Evolutionary conservation across 2,797 vertebrate species (phyloP).

Genomic region (Eupleurogrammus muticus): DNA sequence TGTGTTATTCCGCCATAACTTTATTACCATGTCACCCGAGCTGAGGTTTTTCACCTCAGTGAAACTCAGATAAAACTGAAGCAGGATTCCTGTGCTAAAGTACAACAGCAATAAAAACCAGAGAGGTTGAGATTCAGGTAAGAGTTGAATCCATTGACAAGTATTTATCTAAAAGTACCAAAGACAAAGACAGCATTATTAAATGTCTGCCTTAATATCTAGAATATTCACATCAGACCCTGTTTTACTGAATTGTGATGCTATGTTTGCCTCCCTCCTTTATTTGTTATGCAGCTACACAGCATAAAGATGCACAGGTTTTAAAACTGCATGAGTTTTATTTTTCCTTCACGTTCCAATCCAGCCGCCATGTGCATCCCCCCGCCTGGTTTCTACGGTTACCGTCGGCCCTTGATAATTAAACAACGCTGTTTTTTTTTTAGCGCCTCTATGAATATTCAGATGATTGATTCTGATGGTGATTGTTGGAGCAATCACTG

Average conservation of each 20-base stretch:
- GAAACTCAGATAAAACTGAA: conserved; percentile 15
- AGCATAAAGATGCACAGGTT: not conserved
- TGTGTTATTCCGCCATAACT: conserved; percentile 26
- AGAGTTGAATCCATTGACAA: not conserved
- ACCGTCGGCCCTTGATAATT: conserved; percentile 62
- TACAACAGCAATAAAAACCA: conserved; percentile 1
- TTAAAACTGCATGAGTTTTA: not conserved
- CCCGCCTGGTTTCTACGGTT: conserved; percentile 58
- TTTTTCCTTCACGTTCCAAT: conserved; percentile 20
- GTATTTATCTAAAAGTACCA: not conserved
- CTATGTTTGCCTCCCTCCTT: too few relatives aligned
- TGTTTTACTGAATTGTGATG: too few relatives aligned
- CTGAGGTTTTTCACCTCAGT: conserved; percentile 17
- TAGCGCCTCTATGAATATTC: conserved; percentile 59
- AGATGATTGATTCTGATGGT: conserved; percentile 52
- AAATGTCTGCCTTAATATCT: too few relatives aligned
- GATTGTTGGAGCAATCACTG: conserved; percentile 53
- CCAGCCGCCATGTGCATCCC: conserved; percentile 31
- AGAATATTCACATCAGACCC: too few relatives aligned
- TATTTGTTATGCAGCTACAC: not conserved
- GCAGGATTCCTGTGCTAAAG: conserved; percentile 2
- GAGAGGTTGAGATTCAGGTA: not conserved
- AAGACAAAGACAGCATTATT: too few relatives aligned
- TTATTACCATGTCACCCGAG: conserved; percentile 48
- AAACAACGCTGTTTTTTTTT: conserved; percentile 56